Evolutionary conservation across 2,888 invertebrate genomes (phyloP), one percentile per base, ranked within the genome.

Genomic region (Nudaria mundana): DNA sequence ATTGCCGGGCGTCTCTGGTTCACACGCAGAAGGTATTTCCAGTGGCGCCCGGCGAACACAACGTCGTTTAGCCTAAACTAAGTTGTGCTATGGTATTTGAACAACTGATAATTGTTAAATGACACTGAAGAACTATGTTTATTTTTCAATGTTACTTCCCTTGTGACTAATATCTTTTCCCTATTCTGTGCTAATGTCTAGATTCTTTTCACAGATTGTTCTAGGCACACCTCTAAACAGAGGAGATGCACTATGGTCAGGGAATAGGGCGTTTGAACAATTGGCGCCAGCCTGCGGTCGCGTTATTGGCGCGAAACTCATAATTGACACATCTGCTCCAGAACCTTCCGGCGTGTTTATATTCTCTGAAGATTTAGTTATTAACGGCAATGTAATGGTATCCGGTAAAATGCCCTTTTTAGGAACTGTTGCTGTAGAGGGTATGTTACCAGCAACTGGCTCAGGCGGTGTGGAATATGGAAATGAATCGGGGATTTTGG

Each of bases 351-450:
- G 60, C 1, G 50, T 65, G 1, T 33, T 49, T 0, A 44, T 63
- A 36, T 49, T 56, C 8, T 59, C 76, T 1, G 74, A 74, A 1
- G 48, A 65, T 6, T 40, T 75, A 18, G 25, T 67, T 0, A 66
- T 72, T 11, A 65, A 65, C 14, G 74, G 74, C 1, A 38, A 46
- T 5, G 61, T 74, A 5, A 37, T 59, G 3, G 74, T 74, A 0
- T 30, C 46, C 2, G 74, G 74, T 0, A 61, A 47, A 1, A 29
- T 74, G 23, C 74, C 74, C 1, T 72, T 74, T 40, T 28, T 60
- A 5, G 63, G 71, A 14, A 56, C 72, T 1, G 69, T 75, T 7
- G 55, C 54, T n/a, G 30, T 74, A 2, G 68, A 65, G 10, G 73
- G 75, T 2, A n/a, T 55, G 0, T 29, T 73, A 3, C 70, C 69